Percentiles rank a stretch among this genome's conserved stretches.
Conservation (phyloP, 1,140 invertebrate genomes). For the Microplitis demolitor region DNA sequence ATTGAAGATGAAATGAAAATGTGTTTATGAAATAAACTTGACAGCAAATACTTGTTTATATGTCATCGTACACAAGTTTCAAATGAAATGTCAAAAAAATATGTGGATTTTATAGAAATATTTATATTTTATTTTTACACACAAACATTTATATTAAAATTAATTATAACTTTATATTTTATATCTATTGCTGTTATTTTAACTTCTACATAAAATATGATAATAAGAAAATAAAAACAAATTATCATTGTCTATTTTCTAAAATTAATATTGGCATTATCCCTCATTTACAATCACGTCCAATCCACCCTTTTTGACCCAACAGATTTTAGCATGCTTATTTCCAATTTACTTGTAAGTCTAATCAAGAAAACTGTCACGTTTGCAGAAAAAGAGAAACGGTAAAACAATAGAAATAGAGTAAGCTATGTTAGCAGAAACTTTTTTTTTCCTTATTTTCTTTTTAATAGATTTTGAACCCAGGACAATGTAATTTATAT, state of each 20-base stretch:
- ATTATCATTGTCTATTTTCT: not conserved
- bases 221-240: not conserved
- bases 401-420: not conserved
- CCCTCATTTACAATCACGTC: not conserved
- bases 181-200: too few relatives aligned
- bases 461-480: not conserved
- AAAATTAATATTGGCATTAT: not conserved
- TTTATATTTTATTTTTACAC: too few relatives aligned
- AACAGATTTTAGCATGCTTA: not conserved
- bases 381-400: not conserved
- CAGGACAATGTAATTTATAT: too few relatives aligned
- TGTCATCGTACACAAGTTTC: too few relatives aligned
- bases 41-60: too few relatives aligned
- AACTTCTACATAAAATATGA: not conserved
- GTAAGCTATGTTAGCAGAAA: too few relatives aligned
- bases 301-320: not conserved
- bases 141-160: too few relatives aligned
- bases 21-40: too few relatives aligned
- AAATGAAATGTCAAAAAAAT: too few relatives aligned
- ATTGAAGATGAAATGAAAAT: too few relatives aligned
- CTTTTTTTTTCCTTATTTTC: not conserved
- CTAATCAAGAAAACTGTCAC: not conserved
- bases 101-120: too few relatives aligned
- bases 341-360: not conserved
- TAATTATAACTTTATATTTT: too few relatives aligned